phyloP scores from a whole-genome alignment of 2,888 invertebrate species.

The Cosmia trapezina region DNA sequence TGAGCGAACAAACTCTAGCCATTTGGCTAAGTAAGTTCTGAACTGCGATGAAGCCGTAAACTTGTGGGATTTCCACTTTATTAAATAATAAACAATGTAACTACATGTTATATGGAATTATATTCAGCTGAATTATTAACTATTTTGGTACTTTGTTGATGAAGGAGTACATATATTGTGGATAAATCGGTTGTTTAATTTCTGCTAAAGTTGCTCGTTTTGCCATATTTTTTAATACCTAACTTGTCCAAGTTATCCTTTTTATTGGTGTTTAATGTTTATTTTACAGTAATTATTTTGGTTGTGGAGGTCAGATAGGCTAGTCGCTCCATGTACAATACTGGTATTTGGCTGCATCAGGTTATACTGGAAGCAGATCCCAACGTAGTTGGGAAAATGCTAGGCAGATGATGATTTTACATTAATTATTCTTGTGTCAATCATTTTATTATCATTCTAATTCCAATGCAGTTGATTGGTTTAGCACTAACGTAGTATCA shows the following conservation, averaged over 20 bases:
- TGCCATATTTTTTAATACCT: no score
- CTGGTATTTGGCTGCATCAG: no score
- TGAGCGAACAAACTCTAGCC: slow-evolving; percentile 71
- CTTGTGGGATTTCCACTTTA: slow-evolving; percentile 75
- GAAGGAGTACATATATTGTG: not conserved
- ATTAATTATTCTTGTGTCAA: not conserved
- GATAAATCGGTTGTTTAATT: not conserved
- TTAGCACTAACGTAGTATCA: not conserved
- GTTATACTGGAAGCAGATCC: no score
- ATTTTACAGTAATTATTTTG: no score
- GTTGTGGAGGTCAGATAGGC: no score
- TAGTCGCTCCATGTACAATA: no score
- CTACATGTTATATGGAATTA: slow-evolving; percentile 61
- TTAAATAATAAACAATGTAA: slow-evolving; percentile 77
- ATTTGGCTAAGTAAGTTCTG: slow-evolving; percentile 75
- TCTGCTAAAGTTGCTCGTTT: not conserved
- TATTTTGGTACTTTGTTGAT: slow-evolving; percentile 43
- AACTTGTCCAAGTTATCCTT: no score
- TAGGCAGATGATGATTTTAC: no score
- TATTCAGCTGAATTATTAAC: slow-evolving; percentile 53
- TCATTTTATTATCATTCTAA: not conserved
- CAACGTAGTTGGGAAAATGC: no score
- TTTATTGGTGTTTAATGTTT: no score
- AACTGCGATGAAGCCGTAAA: slow-evolving; percentile 76
- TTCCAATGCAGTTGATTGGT: not conserved